These are phyloP conservation scores for Agrochola macilenta DNA, from an alignment of 2,888 invertebrate genomes.

Conservation along the genomic window DNA sequence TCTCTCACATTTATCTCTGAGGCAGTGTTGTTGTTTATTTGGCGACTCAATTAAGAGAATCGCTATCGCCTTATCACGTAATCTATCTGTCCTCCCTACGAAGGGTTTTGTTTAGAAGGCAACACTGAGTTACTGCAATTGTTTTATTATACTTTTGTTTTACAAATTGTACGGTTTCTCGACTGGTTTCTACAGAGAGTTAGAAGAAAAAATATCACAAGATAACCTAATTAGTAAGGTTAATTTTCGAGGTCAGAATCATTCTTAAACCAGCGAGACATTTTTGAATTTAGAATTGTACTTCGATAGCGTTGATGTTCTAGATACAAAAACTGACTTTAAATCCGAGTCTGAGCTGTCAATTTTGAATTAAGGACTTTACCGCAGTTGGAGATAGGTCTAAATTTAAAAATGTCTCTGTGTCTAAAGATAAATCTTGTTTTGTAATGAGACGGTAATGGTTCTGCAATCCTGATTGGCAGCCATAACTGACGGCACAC, in stretches of 20 bases:
- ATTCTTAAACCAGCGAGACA: not conserved
- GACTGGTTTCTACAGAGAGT: too few species aligned
- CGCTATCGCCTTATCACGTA: conserved; percentile 55
- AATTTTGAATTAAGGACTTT: too few species aligned
- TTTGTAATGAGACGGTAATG: too few species aligned
- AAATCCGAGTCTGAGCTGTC: too few species aligned
- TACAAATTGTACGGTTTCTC: not conserved
- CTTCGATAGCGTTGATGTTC: too few species aligned
- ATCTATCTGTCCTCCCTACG: conserved; percentile 49
- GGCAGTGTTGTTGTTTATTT: conserved; percentile 42
- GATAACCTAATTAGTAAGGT: not conserved
- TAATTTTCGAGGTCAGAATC: not conserved
- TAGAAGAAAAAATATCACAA: not conserved
- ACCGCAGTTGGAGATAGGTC: too few species aligned
- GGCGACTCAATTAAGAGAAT: conserved; percentile 57
- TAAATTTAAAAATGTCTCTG: too few species aligned
- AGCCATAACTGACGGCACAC: too few species aligned
- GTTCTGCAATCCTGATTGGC: too few species aligned
- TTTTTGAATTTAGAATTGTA: too few species aligned
- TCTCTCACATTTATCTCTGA: conserved; percentile 23
- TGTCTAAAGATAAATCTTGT: too few species aligned
- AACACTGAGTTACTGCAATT: conserved; percentile 28
- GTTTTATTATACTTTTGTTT: not conserved
- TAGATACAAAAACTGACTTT: too few species aligned
- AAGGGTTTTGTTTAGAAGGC: conserved; percentile 43